A percentile compares a stretch with the other conserved stretches of the same genome.
These are phyloP conservation scores for Nasonia giraulti DNA, from an alignment of 1,140 invertebrate genomes.

Conservation along the genomic window DNA sequence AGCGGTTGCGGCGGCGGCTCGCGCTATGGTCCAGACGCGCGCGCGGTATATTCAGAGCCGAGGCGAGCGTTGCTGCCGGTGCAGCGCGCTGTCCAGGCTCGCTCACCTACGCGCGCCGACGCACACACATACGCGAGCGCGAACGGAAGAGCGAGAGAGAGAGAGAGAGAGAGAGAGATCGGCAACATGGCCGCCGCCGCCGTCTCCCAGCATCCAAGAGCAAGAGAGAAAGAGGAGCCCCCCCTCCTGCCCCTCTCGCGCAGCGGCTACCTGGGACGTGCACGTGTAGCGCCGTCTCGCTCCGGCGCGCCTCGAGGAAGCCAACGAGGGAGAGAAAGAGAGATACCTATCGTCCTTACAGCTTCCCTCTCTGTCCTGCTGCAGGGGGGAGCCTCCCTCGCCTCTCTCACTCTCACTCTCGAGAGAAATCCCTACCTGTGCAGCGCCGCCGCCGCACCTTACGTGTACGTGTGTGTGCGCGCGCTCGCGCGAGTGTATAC, in stretches of 20 bases:
- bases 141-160: not conserved
- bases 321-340: slow-evolving; percentile 26
- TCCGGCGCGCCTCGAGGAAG: slow-evolving; percentile 10
- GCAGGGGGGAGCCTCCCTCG: slow-evolving; percentile 48
- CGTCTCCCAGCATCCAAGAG: slow-evolving; percentile 41
- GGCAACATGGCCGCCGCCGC: slow-evolving; percentile 71
- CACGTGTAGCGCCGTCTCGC: slow-evolving; percentile 20
- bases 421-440: slow-evolving; percentile 45
- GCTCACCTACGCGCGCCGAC: slow-evolving; percentile 34
- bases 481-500: not conserved
- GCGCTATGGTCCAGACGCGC: slow-evolving; percentile 38
- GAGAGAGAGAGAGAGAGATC: slow-evolving; percentile 59
- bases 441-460: slow-evolving; percentile 44
- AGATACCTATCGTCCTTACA: slow-evolving; percentile 35
- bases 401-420: slow-evolving; percentile 52
- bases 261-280: not conserved
- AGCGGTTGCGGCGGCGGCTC: slow-evolving; percentile 25
- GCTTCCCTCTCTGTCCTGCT: slow-evolving; percentile 43
- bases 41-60: slow-evolving; percentile 46
- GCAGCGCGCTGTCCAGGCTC: slow-evolving; percentile 26
- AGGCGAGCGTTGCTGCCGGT: slow-evolving; percentile 38
- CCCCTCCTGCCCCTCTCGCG: slow-evolving; percentile 16
- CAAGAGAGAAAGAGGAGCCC: slow-evolving; percentile 43
- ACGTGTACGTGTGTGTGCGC: not conserved
- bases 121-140: not conserved